Base-by-base conservation (phyloP, 2,888 invertebrate genomes). In the Drosophila ustulata region DNA sequence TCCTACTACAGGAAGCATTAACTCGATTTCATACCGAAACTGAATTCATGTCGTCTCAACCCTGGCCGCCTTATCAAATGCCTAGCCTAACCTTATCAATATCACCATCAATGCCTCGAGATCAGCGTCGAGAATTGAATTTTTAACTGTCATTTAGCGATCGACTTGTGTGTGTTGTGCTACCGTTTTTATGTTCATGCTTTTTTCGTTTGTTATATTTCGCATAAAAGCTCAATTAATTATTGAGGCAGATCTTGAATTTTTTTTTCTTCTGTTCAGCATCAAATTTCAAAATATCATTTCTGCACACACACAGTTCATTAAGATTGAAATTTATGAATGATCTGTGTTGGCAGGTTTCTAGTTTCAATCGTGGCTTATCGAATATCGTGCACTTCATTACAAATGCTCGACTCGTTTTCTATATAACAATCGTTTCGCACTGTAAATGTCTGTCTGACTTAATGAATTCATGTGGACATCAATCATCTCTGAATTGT, bases 261-360 rank as follows among this genome's bases (percentile, higher is more conserved):
- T 64, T 18, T 23, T 50, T 58, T 32, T 30, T 18, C 18, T 37
- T 9, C 4, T n/a, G 49, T 56, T 63, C 55, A 52, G 61, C 66
- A 67, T 52, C 50, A 61, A 18, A 37, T 37, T 37, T 37, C 37
- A 3, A 37, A 37, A 37, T 58, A 57, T 50, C 47, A 72, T 77
- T 62, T 72, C 62, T 66, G 66, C 50, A 57, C 64, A 50, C n/a
- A 57, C 64, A 50, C n/a, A 6, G 63, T 70, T 72, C 71, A 81
- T 72, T 89, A 75, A 41, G 30, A 34, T 71, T 66, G 57, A 77
- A 71, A 80, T 83, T 84, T 84, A 84, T 83, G 88, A 88, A 87
- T 84, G 75, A 89, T 71, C 80, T 70, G 66, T 62, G 6, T 28
- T 7, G 43, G 7, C 26, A 53, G 47, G 55, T 50, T 66, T 56